These are phyloP conservation scores for Rapana venosa DNA, from an alignment of 2,888 invertebrate species.

Conservation along the genomic window DNA sequence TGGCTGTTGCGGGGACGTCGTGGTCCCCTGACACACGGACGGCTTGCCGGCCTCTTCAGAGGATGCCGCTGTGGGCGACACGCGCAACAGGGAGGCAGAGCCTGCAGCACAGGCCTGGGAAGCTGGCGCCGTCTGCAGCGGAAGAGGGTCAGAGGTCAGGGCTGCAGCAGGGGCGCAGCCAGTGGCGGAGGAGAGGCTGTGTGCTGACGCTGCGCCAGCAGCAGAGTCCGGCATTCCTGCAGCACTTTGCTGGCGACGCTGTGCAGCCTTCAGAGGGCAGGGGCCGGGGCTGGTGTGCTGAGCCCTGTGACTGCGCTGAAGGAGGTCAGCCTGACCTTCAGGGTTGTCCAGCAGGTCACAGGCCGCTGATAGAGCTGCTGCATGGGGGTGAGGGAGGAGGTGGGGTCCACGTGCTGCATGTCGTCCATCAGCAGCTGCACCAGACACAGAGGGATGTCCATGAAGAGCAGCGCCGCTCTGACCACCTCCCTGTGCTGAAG, in stretches of 20 bases:
- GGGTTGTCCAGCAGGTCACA: not conserved
- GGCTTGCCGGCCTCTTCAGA: not conserved
- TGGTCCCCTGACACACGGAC: not conserved
- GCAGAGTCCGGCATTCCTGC: not conserved
- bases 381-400: not conserved
- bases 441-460: not conserved
- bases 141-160: not conserved
- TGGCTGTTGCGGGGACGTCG: not conserved
- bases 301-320: not conserved
- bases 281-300: no score
- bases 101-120: no score
- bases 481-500: not conserved
- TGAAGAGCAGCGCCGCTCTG: slow-evolving; percentile 17
- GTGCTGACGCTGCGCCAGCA: not conserved
- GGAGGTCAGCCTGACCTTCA: not conserved
- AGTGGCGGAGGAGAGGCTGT: not conserved
- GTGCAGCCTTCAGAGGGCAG: no score
- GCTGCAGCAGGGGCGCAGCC: not conserved
- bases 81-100: no score
- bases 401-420: not conserved
- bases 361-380: slow-evolving; percentile 5
- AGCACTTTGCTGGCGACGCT: not conserved
- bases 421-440: slow-evolving; percentile 1
- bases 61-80: no score
- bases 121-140: not conserved